Evolutionary conservation across 2,888 invertebrate genomes (phyloP), one percentile per base, ranked within the genome.

Genomic region (Andrena flavipes): DNA sequence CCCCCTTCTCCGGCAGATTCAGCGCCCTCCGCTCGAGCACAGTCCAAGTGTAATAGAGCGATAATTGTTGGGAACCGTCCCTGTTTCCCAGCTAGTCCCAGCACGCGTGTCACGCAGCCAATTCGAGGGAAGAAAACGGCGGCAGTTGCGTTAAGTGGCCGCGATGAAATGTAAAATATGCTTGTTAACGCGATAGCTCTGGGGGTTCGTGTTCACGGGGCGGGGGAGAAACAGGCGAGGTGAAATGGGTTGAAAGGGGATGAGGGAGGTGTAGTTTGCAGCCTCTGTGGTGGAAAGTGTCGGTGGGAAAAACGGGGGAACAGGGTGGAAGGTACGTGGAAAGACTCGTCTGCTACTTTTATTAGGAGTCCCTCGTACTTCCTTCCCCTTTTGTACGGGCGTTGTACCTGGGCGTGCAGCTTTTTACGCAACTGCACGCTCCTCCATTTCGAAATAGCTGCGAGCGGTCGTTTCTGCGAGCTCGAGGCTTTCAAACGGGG

Each of bases 131-230:
- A 76, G 76, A 60, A 80, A 80, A 75, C 72, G 85, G 76, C 83
- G 87, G 79, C 80, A 84, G 80, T 89, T 88, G 90, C 89, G 90
- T 90, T 92, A 93, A 93, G 92, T 92, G 91, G 90, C 88, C 62
- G 90, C 91, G 90, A 92, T 93, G 91, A 92, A 93, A 93, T 91
- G 92, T 93, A 91, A 93, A 93, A 92, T 93, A 92, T 92, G 92
- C 91, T 91, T 91, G 91, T 92, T 92, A 92, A 90, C 90, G 90
- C 83, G 88, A 85, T 81, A 68, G 73, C 73, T 71, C 20, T 73
- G 69, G 68, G 72, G 70, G 71, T 63, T 74, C 70, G 70, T 65
- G 23, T 51, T 70, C 63, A 64, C 56, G 54, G 62, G 26, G 63
- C 5, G 42, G 29, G 68, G 70, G 20, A 49, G 63, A 59, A 60